Evolutionary conservation across 1,140 invertebrate genomes (phyloP).

Genomic region (Temnothorax nylanderi): DNA sequence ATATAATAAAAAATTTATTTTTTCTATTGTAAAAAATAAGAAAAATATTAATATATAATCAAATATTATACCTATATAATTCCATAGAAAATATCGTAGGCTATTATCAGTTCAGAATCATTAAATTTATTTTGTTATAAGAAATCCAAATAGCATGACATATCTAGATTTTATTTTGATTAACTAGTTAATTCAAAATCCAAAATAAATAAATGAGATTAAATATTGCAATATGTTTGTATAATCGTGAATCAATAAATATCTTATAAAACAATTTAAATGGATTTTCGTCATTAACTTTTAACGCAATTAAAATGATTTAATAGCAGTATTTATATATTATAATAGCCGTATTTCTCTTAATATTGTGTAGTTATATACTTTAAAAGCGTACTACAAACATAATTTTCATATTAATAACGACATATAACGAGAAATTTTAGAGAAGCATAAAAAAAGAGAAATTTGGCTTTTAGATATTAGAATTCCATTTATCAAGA

Average conservation of each 20-base stretch:
- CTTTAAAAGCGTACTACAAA: not conserved
- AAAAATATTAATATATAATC: not conserved
- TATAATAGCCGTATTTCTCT: too few species aligned
- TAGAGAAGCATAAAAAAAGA: not conserved
- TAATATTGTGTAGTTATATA: not conserved
- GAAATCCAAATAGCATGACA: not conserved
- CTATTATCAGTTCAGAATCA: not conserved
- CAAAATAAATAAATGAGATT: not conserved
- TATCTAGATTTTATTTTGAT: not conserved
- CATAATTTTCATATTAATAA: not conserved
- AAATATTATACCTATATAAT: not conserved
- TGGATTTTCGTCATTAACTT: not conserved
- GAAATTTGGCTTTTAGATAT: not conserved
- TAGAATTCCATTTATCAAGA: not conserved
- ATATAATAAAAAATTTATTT: not conserved
- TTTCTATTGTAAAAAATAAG: not conserved
- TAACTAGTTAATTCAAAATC: not conserved
- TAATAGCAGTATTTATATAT: not conserved
- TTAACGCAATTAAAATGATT: not conserved
- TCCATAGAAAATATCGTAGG: not conserved
- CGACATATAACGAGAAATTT: not conserved
- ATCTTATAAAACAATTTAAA: conserved; percentile 1
- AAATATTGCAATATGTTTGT: not conserved
- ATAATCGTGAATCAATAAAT: not conserved
- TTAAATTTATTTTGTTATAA: not conserved